phyloP scores from a whole-genome alignment of 1,140 invertebrate genomes.

The Drosophila orena region DNA sequence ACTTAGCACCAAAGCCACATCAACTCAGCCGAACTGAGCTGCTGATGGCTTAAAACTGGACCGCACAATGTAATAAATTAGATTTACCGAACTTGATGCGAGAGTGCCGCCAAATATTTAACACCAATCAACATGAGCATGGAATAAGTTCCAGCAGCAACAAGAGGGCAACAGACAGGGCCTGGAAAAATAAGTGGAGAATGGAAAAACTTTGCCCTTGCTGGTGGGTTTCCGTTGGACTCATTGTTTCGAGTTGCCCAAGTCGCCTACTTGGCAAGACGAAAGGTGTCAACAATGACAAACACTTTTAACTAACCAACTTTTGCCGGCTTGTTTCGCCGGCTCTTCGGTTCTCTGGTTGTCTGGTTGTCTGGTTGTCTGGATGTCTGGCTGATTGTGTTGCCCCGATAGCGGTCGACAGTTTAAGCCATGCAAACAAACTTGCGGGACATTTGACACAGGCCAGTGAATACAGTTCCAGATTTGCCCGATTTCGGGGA shows the following conservation, averaged over 20 bases:
- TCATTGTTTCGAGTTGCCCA: constrained; percentile 56
- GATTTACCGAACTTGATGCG: constrained; percentile 69
- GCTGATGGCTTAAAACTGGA: constrained; percentile 59
- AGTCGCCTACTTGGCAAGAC: constrained; percentile 49
- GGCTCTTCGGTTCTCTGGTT: constrained; percentile 12
- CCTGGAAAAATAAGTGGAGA: constrained; percentile 36
- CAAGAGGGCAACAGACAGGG: constrained; percentile 3
- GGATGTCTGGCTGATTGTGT: constrained; percentile 54
- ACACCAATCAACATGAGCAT: constrained; percentile 73
- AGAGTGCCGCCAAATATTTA: constrained; percentile 75
- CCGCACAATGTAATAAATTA: constrained; percentile 75
- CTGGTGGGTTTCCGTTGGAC: constrained; percentile 45
- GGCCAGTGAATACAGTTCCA: constrained; percentile 12
- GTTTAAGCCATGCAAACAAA: constrained; percentile 50
- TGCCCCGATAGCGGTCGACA: constrained; percentile 43
- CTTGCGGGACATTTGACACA: constrained; percentile 56
- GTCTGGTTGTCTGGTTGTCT: not conserved
- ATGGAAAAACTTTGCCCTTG: constrained; percentile 69
- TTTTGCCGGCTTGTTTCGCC: constrained; percentile 59
- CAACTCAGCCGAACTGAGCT: constrained; percentile 5
- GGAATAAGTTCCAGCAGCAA: constrained; percentile 20
- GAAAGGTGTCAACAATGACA: constrained; percentile 82
- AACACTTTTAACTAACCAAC: constrained; percentile 83
- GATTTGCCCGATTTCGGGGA: not conserved
- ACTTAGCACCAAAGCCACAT: constrained; percentile 51